A percentile compares a stretch with the other conserved stretches of the same genome.
These are phyloP conservation scores for Pseudochirops cupreus DNA, from an alignment of 2,797 vertebrate species.

Conservation along the genomic window DNA sequence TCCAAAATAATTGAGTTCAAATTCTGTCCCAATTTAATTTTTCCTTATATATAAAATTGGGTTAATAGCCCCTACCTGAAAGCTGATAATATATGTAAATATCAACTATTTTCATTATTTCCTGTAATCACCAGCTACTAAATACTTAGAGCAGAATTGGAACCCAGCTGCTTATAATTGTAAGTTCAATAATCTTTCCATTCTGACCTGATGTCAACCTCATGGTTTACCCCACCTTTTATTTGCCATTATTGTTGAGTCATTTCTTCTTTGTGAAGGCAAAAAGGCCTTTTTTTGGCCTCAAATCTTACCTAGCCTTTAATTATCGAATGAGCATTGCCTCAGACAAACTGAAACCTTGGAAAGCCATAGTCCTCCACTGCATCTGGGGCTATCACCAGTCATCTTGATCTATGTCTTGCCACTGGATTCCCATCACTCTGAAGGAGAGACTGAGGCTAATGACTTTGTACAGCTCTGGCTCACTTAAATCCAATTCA, in stretches of 20 bases:
- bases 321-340: neutral
- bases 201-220: neutral
- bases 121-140: neutral
- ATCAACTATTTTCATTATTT: neutral
- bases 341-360: neutral
- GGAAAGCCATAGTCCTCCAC: neutral
- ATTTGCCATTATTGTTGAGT: neutral
- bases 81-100: neutral
- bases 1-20: neutral
- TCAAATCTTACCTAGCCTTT: neutral
- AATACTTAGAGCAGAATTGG: neutral
- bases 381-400: neutral
- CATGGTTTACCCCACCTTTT: neutral
- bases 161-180: neutral
- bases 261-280: neutral
- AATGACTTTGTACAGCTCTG: neutral
- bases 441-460: neutral
- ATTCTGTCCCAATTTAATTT: neutral
- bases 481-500: neutral
- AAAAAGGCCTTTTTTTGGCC: neutral
- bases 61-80: neutral
- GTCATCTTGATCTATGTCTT: neutral
- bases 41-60: neutral
- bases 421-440: neutral
- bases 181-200: neutral